Base-by-base conservation (phyloP, 2,797 vertebrate species). In the Xenopus petersii region DNA sequence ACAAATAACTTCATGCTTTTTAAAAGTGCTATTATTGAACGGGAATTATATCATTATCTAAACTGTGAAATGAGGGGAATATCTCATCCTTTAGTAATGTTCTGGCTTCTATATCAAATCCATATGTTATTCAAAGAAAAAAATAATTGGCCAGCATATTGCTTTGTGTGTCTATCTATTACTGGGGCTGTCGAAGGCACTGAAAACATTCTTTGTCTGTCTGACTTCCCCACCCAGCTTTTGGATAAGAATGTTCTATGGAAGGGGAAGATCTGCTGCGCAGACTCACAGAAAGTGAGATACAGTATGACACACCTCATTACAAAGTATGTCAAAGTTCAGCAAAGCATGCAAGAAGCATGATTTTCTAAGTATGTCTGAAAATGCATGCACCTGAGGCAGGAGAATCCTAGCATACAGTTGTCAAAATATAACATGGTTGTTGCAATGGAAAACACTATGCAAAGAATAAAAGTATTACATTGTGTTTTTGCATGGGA, bases 251-350 rank as follows among this genome's bases (percentile, higher is more conserved):
- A 69, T 75, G 58, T 63, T 56, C 42, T 62, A 58, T 4, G n/a
- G 36, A 51, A 47, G 33, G 16, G 12, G 21, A 74, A 16, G 46
- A 56, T 17, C 30, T n/a, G 49, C 49, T 2, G 49, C 4, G 47
- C 49, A 56, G 46, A 54, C 64, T 48, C 21, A 11, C 54, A 67
- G 26, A 11, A 74, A 54, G 59, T 54, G 62, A 58, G 12, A 69
- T 15, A 26, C 9, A 67, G 66, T 59, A 54, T 60, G 72, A 63
- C 73, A 75, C 73, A 47, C 73, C 66, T 67, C 9, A 24, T 58
- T 36, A 16, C 67, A 63, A 54, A 68, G 26, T 62, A 67, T 62
- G 55, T 60, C 72, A 67, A 51, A 68, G 65, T 54, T 67, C 58
- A 42, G 36, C 5, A 42, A 42, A 42, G 5, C 36, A 42, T 42